Conservation (phyloP, 2,888 invertebrate genomes). For the Timandra comae region DNA sequence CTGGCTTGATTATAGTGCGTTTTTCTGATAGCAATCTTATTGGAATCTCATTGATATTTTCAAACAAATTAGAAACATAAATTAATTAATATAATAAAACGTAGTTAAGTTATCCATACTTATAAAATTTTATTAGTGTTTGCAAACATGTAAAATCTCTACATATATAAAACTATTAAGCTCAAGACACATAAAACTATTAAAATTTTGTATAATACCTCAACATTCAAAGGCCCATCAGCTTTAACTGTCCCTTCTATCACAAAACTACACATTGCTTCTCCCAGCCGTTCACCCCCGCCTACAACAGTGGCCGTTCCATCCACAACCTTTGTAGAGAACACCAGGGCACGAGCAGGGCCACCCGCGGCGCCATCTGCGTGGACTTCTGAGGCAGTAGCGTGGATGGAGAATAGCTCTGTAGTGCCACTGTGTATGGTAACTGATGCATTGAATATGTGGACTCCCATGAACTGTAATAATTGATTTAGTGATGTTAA, state of each 20-base stretch:
- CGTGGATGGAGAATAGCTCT: conserved; percentile 82
- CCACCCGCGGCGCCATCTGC: conserved; percentile 85
- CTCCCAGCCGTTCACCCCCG: conserved; percentile 79
- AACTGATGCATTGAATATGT: conserved; percentile 83
- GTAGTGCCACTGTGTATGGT: conserved; percentile 48
- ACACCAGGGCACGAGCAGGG: conserved; percentile 80
- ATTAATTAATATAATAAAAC: no score
- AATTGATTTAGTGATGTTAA: no score
- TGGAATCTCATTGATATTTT: no score
- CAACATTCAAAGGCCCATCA: conserved; percentile 89
- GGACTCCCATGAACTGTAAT: conserved; percentile 88
- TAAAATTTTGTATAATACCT: conserved; percentile 78
- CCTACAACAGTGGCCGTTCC: conserved; percentile 77
- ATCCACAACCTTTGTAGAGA: conserved; percentile 83
- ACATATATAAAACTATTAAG: no score
- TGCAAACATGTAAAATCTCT: no score
- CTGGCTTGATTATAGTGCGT: neutral
- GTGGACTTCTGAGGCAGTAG: conserved; percentile 82
- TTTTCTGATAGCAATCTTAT: no score
- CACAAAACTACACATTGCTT: conserved; percentile 83
- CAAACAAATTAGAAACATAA: no score
- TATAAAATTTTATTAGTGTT: no score
- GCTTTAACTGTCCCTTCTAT: conserved; percentile 87
- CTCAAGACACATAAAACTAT: no score
- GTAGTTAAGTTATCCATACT: no score